phyloP scores from a whole-genome alignment of 2,797 vertebrate species.

The Alectoris magna region DNA sequence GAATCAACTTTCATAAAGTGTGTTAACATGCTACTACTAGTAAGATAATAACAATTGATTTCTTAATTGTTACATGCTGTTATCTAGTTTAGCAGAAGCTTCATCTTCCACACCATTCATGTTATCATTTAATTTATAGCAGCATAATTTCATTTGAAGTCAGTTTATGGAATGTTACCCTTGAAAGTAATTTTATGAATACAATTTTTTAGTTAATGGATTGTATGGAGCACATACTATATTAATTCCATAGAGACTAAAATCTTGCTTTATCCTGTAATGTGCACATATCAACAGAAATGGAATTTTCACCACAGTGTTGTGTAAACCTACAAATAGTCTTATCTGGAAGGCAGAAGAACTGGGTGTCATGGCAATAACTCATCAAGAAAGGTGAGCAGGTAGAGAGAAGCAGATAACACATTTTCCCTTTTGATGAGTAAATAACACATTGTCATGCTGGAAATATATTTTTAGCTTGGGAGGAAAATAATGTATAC shows the following conservation, averaged over 20 bases:
- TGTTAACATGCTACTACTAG: not conserved
- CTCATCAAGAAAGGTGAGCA: not conserved
- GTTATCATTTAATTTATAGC: not conserved
- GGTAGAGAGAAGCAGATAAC: not conserved
- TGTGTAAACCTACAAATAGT: not conserved
- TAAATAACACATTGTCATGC: not conserved
- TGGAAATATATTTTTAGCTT: not conserved
- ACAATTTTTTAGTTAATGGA: not conserved
- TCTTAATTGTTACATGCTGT: not conserved
- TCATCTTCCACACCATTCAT: not conserved
- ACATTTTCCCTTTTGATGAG: not conserved
- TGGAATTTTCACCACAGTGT: not conserved
- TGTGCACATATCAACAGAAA: not conserved
- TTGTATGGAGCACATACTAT: not conserved
- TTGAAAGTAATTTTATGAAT: not conserved
- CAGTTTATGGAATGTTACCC: not conserved
- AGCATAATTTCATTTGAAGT: not conserved
- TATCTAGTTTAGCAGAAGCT: not conserved
- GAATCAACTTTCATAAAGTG: not conserved
- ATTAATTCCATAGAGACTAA: not conserved
- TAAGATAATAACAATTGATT: not conserved
- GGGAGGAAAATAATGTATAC: not conserved
- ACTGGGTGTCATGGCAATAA: not conserved
- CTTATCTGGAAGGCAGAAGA: not conserved
- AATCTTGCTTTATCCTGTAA: not conserved